A percentile compares a stretch with the other conserved stretches of the same genome.
Conservation (phyloP, 1,140 invertebrate genomes). For the Lutraria rhynchaena region DNA sequence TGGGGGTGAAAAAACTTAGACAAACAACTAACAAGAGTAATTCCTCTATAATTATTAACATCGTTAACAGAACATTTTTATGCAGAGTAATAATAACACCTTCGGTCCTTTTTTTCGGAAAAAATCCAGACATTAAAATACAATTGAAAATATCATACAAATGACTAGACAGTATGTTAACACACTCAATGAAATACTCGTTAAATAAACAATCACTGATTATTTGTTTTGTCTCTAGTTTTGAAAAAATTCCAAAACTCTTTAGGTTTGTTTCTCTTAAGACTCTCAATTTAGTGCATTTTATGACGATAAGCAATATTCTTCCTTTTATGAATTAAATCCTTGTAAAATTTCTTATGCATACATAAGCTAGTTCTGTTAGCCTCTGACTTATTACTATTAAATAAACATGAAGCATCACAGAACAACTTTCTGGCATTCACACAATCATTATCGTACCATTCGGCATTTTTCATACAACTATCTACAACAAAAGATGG, state of each 20-base stretch:
- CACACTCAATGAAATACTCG: too few species aligned
- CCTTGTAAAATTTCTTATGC: too few species aligned
- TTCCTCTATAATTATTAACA: conserved; percentile 4
- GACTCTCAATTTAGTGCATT: neutral
- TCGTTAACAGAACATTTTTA: conserved; percentile 4
- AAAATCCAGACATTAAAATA: too few species aligned
- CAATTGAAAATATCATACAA: too few species aligned
- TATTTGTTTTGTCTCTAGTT: too few species aligned
- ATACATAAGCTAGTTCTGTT: neutral
- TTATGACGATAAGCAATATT: neutral
- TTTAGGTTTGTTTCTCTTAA: conserved; percentile 1
- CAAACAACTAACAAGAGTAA: too few species aligned
- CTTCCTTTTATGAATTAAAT: neutral
- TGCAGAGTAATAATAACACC: neutral
- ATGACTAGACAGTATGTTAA: too few species aligned
- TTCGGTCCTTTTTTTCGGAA: too few species aligned
- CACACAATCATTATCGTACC: conserved; percentile 38
- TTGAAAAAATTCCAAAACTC: conserved; percentile 13
- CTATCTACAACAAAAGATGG: too few species aligned
- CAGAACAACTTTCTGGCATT: neutral
- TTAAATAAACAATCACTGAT: too few species aligned
- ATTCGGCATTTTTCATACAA: too few species aligned
- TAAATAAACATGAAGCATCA: neutral
- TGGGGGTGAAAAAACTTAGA: too few species aligned
- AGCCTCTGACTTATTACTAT: neutral